A percentile compares a stretch with the other conserved stretches of the same genome.
These are phyloP conservation scores for Cynoglossus semilaevis DNA, from an alignment of 2,113 vertebrate species.

Conservation along the genomic window DNA sequence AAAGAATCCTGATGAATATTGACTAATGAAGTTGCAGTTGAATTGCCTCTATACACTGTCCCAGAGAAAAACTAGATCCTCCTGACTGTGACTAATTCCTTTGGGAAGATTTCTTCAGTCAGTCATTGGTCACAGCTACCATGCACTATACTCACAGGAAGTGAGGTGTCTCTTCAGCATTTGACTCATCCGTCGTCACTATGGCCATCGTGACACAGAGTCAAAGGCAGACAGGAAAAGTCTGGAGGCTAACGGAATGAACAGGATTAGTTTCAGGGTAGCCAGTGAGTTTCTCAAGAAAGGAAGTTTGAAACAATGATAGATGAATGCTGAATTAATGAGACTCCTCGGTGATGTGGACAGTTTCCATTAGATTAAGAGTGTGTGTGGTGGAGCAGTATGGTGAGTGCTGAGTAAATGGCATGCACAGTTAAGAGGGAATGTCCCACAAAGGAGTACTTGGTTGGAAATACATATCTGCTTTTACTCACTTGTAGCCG, in stretches of 20 bases:
- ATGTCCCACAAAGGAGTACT: conserved; percentile 31
- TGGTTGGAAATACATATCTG: conserved; percentile 29
- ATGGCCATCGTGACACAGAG: conserved; percentile 54
- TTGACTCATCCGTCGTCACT: conserved; percentile 72
- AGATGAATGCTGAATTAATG: conserved; percentile 21
- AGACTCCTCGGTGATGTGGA: conserved; percentile 39
- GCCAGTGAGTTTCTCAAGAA: conserved; percentile 42
- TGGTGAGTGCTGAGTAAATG: conserved; percentile 5
- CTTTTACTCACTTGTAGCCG: conserved; percentile 31
- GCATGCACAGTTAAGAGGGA: conserved; percentile 11
- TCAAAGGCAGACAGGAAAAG: conserved; percentile 60
- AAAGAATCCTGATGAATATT: no score
- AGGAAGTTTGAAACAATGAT: conserved; percentile 14
- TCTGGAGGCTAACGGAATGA: conserved; percentile 41
- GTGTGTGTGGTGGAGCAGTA: conserved; percentile 27
- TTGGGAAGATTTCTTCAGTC: conserved; percentile 44
- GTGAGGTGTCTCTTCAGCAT: conserved; percentile 63
- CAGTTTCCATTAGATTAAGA: conserved; percentile 46
- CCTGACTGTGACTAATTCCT: conserved; percentile 52
- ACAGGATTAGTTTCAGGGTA: conserved; percentile 18
- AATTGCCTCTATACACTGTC: conserved; percentile 4
- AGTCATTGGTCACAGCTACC: conserved; percentile 27
- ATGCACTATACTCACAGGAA: conserved; percentile 65
- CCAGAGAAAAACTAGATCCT: conserved; percentile 18
- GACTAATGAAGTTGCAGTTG: no score